Percentiles rank a stretch among this genome's conserved stretches.
These are phyloP conservation scores for Pseudolycoriella hygida DNA, from an alignment of 2,888 invertebrate genomes.

Conservation along the genomic window DNA sequence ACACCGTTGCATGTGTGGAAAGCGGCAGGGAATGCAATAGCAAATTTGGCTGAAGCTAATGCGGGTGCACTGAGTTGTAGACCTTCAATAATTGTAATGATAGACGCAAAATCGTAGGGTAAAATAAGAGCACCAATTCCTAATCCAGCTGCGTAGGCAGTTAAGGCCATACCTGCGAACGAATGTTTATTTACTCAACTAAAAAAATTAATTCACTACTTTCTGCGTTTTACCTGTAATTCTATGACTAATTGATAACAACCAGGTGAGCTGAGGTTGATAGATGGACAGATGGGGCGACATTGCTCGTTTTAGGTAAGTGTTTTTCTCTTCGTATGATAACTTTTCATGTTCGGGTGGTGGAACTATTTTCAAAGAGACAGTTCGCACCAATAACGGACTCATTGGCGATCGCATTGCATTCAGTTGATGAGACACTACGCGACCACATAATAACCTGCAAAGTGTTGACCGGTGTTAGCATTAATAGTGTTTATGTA, in stretches of 20 bases:
- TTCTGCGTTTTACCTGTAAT: no score
- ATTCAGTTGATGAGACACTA: background rate
- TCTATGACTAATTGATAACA: constrained; percentile 74
- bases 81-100: constrained; percentile 39
- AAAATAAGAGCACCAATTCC: constrained; percentile 42
- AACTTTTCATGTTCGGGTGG: constrained; percentile 34
- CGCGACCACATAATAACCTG: background rate
- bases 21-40: constrained; percentile 60
- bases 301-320: constrained; percentile 53
- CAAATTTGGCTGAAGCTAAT: constrained; percentile 47
- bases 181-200: no score
- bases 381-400: background rate
- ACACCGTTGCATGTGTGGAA: constrained; percentile 80
- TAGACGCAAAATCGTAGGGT: constrained; percentile 42
- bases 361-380: constrained; percentile 29
- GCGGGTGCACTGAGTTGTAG: constrained; percentile 35
- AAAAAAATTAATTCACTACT: no score
- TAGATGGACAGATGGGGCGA: constrained; percentile 82
- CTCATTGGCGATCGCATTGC: background rate
- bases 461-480: background rate
- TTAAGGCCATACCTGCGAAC: constrained; percentile 37
- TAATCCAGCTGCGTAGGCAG: constrained; percentile 36
- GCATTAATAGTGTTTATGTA: no score
- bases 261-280: constrained; percentile 54
- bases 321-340: constrained; percentile 50